These are phyloP conservation scores for Zaprionus capensis DNA, from an alignment of 1,140 invertebrate genomes.

Conservation along the genomic window DNA sequence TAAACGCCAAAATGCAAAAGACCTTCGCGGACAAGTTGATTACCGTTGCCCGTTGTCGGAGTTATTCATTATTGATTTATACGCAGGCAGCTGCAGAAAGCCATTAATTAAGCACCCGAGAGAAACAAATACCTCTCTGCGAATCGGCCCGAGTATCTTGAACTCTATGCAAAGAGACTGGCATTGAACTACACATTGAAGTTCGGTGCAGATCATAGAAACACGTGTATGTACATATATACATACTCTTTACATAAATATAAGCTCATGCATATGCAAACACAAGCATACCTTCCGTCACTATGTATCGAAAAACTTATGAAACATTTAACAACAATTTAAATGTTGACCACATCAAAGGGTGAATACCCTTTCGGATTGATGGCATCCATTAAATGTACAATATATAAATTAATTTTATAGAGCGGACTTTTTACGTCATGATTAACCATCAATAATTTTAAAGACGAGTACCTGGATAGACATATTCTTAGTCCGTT, in stretches of 20 bases:
- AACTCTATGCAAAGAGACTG: constrained; percentile 55
- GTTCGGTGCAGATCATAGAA: constrained; percentile 13
- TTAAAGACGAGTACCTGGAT: too few relatives aligned
- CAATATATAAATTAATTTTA: too few relatives aligned
- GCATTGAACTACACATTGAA: constrained; percentile 68
- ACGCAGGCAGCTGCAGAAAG: constrained; percentile 71
- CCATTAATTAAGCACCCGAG: constrained; percentile 62
- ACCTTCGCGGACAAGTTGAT: constrained; percentile 74
- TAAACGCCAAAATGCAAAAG: constrained; percentile 52
- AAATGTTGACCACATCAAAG: constrained; percentile 6
- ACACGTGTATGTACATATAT: neutral
- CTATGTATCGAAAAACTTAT: constrained; percentile 7
- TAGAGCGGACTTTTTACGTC: too few relatives aligned
- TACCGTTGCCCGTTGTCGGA: constrained; percentile 48
- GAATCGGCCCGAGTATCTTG: constrained; percentile 47
- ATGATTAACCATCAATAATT: too few relatives aligned
- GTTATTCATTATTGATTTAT: constrained; percentile 69
- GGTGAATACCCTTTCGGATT: neutral
- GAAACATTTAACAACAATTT: neutral
- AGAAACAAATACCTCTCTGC: constrained; percentile 29
- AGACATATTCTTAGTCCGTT: too few relatives aligned
- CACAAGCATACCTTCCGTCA: constrained; percentile 32
- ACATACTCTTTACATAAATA: neutral
- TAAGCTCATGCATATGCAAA: constrained; percentile 42
- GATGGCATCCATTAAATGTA: neutral